Base-by-base conservation (phyloP, 2,797 vertebrate species). In the Lepidocolaptes lacrymiger region DNA sequence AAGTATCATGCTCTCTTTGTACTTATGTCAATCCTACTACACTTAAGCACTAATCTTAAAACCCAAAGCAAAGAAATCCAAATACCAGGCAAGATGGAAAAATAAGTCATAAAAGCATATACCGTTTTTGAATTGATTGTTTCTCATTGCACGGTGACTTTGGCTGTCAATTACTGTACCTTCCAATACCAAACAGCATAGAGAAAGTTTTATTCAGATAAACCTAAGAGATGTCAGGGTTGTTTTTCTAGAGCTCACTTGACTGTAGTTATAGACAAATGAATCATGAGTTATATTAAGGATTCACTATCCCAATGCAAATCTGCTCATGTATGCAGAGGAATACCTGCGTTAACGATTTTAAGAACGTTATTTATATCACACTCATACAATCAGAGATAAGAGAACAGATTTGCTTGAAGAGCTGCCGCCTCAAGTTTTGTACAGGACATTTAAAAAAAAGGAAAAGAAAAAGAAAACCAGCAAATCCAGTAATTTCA, bases 401-500 rank as follows among this genome's bases (percentile, higher is more conserved):
- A 61, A 71, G 21, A 75, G 72, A 76, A 56, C 6, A 14, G 37
- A 22, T 14, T 54, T 41, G 5, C 41, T 34, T 46, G 24, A 77
- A 84, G 22, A 56, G 6, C 62, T 51, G 69, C 34, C 56, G 28
- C 34, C 48, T 84, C 8, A 9, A 54, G 13, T 48, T 68, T 58
- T 76, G 14, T 20, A 72, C 2, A 51, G 12, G 9, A 51, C 20
- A 41, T 23, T 48, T 12, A 2, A 66, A 74, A 72, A 12, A 27
- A 16, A 8, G 0, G 2, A 7, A 7, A 18, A 20, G 23, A 10
- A 21, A 4, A 22, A 24, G 7, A 39, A 12, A 71, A 58, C 21
- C 12, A 80, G 51, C 10, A 82, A 75, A 74, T 4, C 2, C 30
- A 59, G 26, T 9, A 32, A 59, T 82, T 92, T 85, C 32, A 85